phyloP scores from a whole-genome alignment of 2,797 vertebrate species.

The Danionella dracula region DNA sequence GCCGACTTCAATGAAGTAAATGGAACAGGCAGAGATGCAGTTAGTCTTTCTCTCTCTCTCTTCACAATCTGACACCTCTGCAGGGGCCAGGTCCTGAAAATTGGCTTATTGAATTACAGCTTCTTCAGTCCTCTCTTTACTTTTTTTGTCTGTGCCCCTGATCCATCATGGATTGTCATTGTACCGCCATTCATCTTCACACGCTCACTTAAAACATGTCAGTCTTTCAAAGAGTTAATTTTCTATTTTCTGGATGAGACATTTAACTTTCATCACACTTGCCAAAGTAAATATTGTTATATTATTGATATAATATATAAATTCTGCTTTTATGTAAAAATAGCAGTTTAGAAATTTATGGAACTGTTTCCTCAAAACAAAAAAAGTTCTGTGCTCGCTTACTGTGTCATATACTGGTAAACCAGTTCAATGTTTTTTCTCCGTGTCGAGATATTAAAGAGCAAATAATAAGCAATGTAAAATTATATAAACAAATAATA shows the following conservation, averaged over 20 bases:
- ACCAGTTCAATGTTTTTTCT: no score
- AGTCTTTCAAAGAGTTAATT: neutral
- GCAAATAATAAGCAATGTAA: no score
- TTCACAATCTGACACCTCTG: conserved; percentile 62
- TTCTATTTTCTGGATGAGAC: neutral
- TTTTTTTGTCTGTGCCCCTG: conserved; percentile 53
- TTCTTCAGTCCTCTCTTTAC: conserved; percentile 54
- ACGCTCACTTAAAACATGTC: conserved; percentile 61
- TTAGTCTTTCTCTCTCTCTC: conserved; percentile 53
- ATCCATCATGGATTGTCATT: conserved; percentile 74
- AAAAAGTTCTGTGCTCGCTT: no score
- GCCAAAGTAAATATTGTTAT: no score
- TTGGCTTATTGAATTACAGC: conserved; percentile 80
- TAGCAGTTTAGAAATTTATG: no score
- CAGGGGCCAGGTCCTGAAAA: conserved; percentile 70
- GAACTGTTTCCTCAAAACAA: no score
- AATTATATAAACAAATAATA: no score
- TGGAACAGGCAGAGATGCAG: conserved; percentile 49
- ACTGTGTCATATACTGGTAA: no score
- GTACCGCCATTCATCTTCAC: conserved; percentile 70
- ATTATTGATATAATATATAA: no score
- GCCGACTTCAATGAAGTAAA: conserved; percentile 56
- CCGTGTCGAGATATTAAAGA: no score
- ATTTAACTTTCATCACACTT: no score
- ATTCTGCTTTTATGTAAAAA: no score